These are phyloP conservation scores for Leptobrachium leishanense DNA, from an alignment of 2,113 vertebrate genomes.

Conservation along the genomic window DNA sequence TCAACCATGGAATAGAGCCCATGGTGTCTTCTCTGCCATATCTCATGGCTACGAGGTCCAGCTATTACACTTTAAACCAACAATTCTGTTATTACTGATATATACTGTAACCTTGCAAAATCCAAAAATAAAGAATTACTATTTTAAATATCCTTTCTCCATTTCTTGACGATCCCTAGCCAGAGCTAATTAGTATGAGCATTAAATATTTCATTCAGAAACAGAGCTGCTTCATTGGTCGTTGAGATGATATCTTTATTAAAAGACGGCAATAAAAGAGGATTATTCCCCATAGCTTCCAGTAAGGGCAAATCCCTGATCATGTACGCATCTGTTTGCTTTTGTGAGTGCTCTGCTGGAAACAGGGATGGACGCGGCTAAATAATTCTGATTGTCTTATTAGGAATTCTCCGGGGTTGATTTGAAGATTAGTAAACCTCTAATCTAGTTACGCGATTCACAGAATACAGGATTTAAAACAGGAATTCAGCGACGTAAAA, in stretches of 20 bases:
- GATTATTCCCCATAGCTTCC: not conserved
- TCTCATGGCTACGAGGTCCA: too few species aligned
- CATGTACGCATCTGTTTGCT: constrained; percentile 33
- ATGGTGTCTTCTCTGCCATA: too few species aligned
- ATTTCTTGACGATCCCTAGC: too few species aligned
- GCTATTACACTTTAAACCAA: too few species aligned
- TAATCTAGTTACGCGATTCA: constrained; percentile 42
- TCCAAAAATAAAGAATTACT: too few species aligned
- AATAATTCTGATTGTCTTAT: constrained; percentile 43
- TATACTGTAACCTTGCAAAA: too few species aligned
- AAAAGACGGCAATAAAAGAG: not conserved
- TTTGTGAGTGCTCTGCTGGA: constrained; percentile 21
- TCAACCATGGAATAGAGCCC: too few species aligned
- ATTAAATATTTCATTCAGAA: not conserved
- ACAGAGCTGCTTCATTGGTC: not conserved
- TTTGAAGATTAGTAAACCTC: constrained; percentile 24
- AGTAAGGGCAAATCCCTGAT: not conserved
- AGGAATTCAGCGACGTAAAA: not conserved
- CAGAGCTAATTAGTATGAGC: too few species aligned
- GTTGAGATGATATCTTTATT: constrained; percentile 4
- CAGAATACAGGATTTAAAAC: constrained; percentile 18
- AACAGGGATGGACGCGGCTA: not conserved
- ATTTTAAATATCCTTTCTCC: too few species aligned
- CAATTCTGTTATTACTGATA: too few species aligned
- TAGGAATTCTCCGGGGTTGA: constrained; percentile 37